A percentile compares a stretch with the other conserved stretches of the same genome.
Evolutionary conservation across 2,113 vertebrate genomes (phyloP).

Genomic region (Chloroceryle aenea): DNA sequence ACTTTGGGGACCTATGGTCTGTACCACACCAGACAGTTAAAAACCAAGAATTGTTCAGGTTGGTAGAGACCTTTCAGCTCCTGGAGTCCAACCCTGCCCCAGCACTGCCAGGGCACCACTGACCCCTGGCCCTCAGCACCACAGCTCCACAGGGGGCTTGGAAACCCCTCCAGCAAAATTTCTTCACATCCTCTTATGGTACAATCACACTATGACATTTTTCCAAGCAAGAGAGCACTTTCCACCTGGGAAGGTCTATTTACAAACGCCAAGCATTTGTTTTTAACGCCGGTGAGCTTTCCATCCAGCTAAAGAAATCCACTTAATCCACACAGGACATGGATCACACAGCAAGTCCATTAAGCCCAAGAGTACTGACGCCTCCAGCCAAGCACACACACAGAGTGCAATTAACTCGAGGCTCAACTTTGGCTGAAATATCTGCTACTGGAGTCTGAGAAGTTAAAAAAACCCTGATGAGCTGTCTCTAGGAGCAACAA

Average conservation of each 20-base stretch:
- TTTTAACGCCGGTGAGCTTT: conserved; percentile 33
- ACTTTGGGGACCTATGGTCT: not conserved
- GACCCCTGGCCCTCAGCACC: too few species aligned
- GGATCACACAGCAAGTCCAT: not conserved
- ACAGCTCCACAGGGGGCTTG: too few species aligned
- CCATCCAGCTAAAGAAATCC: not conserved
- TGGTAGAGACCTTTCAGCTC: too few species aligned
- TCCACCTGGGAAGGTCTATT: conserved; percentile 14
- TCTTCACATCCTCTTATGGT: not conserved
- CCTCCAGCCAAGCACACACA: not conserved
- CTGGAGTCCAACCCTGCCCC: too few species aligned
- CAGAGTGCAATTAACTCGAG: rapidly evolving
- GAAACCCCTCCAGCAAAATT: not conserved
- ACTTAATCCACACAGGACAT: not conserved
- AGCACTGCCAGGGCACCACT: too few species aligned
- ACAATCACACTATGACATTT: not conserved
- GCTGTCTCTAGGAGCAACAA: not conserved
- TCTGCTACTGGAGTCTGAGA: not conserved
- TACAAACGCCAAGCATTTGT: not conserved
- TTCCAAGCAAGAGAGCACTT: conserved; percentile 15
- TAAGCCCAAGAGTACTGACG: not conserved
- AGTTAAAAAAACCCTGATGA: not conserved
- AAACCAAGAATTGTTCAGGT: too few species aligned
- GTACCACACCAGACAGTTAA: not conserved
- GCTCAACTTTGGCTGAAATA: not conserved